phyloP scores from a whole-genome alignment of 2,888 invertebrate genomes.

The Melinaea menophilus region DNA sequence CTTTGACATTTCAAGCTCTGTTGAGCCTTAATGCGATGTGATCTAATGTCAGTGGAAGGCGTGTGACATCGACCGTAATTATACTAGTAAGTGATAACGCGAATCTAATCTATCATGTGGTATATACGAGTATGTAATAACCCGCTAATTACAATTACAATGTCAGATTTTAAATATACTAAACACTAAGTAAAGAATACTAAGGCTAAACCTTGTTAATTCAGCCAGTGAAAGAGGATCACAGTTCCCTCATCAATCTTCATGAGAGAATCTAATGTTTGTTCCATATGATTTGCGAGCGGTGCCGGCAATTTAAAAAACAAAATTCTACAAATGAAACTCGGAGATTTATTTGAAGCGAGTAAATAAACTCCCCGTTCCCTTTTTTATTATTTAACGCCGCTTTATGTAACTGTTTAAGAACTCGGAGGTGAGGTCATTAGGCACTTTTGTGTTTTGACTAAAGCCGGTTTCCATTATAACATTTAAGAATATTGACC shows the following conservation, averaged over 20 bases:
- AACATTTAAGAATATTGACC: background rate
- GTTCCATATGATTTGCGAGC: slow-evolving; percentile 27
- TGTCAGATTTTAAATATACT: slow-evolving; percentile 8
- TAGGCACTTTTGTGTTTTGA: background rate
- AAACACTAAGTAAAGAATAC: slow-evolving; percentile 13
- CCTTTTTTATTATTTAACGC: slow-evolving; percentile 54
- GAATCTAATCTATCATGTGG: no score
- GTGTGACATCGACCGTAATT: no score
- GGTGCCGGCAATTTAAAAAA: slow-evolving; percentile 36
- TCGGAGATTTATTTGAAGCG: slow-evolving; percentile 54
- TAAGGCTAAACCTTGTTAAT: slow-evolving; percentile 16
- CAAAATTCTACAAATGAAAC: slow-evolving; percentile 48
- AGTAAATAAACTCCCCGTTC: slow-evolving; percentile 46
- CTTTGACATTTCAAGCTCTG: background rate
- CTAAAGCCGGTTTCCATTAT: background rate
- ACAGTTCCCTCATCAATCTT: slow-evolving; percentile 25
- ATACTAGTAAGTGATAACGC: no score
- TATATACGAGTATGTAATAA: no score
- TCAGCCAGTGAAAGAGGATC: slow-evolving; percentile 16
- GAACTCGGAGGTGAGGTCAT: slow-evolving; percentile 2
- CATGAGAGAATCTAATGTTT: slow-evolving; percentile 26
- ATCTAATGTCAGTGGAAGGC: background rate
- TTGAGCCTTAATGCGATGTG: background rate
- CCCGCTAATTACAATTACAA: background rate
- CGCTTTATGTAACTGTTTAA: slow-evolving; percentile 24